These are phyloP conservation scores for Numenius phaeopus DNA, from an alignment of 2,797 vertebrate species.

Conservation along the genomic window DNA sequence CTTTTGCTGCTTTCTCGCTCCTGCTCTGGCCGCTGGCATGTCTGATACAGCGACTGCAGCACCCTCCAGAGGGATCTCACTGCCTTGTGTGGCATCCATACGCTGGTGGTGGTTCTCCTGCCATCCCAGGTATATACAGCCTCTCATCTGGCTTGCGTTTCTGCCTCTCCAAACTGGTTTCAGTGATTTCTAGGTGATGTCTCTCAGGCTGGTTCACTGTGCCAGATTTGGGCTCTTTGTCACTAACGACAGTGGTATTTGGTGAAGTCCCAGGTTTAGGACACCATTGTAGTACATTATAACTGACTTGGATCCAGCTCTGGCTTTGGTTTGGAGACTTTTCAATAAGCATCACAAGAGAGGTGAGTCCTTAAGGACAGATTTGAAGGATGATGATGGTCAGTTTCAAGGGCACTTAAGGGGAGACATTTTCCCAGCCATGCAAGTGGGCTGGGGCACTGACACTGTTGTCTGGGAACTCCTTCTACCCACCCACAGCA, in stretches of 20 bases:
- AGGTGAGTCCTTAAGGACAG: background rate
- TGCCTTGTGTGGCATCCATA: accelerated
- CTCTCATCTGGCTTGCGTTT: background rate
- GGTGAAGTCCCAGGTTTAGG: background rate
- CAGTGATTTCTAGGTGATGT: background rate
- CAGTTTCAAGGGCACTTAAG: background rate
- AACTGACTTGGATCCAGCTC: background rate
- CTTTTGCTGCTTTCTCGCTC: background rate
- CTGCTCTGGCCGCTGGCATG: background rate
- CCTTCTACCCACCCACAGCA: accelerated
- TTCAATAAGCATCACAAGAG: background rate
- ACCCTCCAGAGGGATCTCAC: background rate
- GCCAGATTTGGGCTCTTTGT: background rate
- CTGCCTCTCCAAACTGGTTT: background rate
- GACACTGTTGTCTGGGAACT: background rate
- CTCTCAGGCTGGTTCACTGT: background rate
- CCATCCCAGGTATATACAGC: background rate
- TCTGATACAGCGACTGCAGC: background rate
- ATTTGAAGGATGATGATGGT: background rate
- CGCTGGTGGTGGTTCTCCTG: background rate
- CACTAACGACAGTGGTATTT: background rate
- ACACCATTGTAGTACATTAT: accelerated
- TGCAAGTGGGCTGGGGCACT: background rate
- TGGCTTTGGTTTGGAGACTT: background rate
- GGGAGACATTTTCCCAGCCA: background rate